Conservation (phyloP, 2,797 vertebrate species). For the Peromyscus melanophrys region DNA sequence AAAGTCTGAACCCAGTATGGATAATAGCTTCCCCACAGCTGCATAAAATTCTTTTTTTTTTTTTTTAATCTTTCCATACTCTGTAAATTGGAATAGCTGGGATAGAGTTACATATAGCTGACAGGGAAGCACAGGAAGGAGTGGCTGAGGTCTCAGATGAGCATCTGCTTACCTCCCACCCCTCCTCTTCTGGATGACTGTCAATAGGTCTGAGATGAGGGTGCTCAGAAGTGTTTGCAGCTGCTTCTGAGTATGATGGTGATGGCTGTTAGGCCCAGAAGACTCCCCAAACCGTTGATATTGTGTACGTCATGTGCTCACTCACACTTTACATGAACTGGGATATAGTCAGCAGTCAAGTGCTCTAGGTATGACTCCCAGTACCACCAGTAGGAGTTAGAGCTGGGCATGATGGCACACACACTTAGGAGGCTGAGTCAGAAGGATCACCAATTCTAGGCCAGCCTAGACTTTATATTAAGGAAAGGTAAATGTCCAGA, state of each 20-base stretch:
- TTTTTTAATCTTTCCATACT: not conserved
- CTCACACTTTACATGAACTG: not conserved
- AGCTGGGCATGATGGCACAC: not conserved
- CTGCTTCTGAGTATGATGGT: not conserved
- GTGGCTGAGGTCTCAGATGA: not conserved
- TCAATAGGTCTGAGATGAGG: not conserved
- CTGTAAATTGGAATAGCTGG: not conserved
- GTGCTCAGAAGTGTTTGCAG: not conserved
- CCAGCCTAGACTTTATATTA: not conserved
- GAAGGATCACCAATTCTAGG: not conserved
- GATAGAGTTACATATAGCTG: not conserved
- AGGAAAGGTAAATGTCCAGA: not conserved
- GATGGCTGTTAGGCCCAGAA: not conserved
- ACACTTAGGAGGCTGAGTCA: not conserved
- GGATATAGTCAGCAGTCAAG: not conserved
- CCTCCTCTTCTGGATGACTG: not conserved
- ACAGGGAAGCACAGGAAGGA: not conserved
- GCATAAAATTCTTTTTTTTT: not conserved
- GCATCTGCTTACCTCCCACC: not conserved
- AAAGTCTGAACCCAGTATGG: not conserved
- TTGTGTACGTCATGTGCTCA: not conserved
- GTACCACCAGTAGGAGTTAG: not conserved
- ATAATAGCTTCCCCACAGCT: not conserved
- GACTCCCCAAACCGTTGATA: not conserved
- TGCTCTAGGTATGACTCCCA: not conserved